These are phyloP conservation scores for Drosophila fulvimacula DNA, from an alignment of 2,888 invertebrate species.

Conservation along the genomic window DNA sequence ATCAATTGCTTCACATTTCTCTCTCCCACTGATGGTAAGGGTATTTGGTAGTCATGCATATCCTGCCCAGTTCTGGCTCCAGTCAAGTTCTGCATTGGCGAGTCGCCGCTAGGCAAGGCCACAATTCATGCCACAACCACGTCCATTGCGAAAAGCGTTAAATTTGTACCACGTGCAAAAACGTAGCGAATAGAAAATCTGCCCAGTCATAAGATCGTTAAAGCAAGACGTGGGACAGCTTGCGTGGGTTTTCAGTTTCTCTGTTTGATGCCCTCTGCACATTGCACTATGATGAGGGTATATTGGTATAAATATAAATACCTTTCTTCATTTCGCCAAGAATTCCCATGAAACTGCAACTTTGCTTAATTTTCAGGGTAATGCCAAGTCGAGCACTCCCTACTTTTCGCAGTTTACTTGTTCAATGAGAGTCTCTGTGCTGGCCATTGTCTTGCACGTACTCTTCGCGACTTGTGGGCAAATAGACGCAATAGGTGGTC, in stretches of 20 bases:
- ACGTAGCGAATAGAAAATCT: slow-evolving; percentile 4
- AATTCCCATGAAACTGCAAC: neutral
- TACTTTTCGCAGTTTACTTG: neutral
- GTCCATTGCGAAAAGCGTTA: slow-evolving; percentile 60
- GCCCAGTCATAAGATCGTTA: slow-evolving; percentile 44
- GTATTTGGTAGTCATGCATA: neutral
- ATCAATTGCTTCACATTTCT: neutral
- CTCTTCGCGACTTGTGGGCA: slow-evolving; percentile 7
- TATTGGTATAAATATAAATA: neutral
- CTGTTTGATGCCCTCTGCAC: neutral
- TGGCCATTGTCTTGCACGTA: slow-evolving; percentile 28
- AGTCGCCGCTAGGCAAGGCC: slow-evolving; percentile 48
- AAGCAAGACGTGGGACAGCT: slow-evolving; percentile 54
- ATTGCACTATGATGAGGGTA: neutral
- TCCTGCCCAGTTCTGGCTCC: neutral
- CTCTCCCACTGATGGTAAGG: neutral
- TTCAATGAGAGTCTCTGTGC: slow-evolving; percentile 24
- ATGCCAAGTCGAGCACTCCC: neutral
- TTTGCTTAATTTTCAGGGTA: neutral
- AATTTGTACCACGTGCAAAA: slow-evolving; percentile 55
- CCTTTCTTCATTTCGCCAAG: neutral
- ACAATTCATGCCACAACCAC: slow-evolving; percentile 54
- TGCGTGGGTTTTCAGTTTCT: slow-evolving; percentile 52
- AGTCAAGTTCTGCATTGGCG: slow-evolving; percentile 7
- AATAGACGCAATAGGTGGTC: slow-evolving; percentile 47